Evolutionary conservation across 2,797 vertebrate species (phyloP), one percentile per base, ranked within the genome.

Genomic region (Synaphobranchus kaupii): DNA sequence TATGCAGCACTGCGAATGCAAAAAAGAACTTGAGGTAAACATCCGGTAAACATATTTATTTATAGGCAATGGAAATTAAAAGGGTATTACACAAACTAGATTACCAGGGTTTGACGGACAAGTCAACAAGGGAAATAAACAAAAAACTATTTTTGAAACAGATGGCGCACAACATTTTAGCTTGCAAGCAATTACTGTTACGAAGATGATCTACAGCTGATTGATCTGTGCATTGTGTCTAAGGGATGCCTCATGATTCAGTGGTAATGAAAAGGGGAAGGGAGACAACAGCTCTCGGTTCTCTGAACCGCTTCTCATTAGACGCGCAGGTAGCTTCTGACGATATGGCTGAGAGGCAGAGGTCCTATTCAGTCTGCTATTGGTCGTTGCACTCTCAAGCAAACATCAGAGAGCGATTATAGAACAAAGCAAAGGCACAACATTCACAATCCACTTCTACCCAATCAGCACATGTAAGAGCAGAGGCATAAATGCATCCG

Each of bases 81-180:
- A 44, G 34, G 73, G 34, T 28, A 78, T 78, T 22, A 22, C 73
- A 78, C 39, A 78, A 39, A 78, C 15, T 17, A 34, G 15, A 44
- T 78, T 78, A 47, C 34, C 73, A 78, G 68, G 31, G 31, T 73
- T 73, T 31, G 68, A 73, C 68, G 34, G 10, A 73, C 71, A 76
- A 34, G 7, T 76, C 71, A 76, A 39, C 71, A 34, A 76, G 28
- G 34, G 34, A 76, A 76, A 76, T 20, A 66, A 66, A 66, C 4
- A n/a, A 34, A 31, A 71, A 63, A 63, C 60, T 4, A 25, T 63
- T 63, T 63, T 63, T 25, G 60, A 63, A 63, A 63, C 25, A 63
- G 60, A 68, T 68, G 63, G 63, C 7, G n/a, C 63, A 17, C 28
- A 20, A 15, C 71, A 39, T 39, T 76, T 76, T 20, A 76, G 12